These are phyloP conservation scores for Hipparchia semele DNA, from an alignment of 2,888 invertebrate genomes.

Conservation along the genomic window DNA sequence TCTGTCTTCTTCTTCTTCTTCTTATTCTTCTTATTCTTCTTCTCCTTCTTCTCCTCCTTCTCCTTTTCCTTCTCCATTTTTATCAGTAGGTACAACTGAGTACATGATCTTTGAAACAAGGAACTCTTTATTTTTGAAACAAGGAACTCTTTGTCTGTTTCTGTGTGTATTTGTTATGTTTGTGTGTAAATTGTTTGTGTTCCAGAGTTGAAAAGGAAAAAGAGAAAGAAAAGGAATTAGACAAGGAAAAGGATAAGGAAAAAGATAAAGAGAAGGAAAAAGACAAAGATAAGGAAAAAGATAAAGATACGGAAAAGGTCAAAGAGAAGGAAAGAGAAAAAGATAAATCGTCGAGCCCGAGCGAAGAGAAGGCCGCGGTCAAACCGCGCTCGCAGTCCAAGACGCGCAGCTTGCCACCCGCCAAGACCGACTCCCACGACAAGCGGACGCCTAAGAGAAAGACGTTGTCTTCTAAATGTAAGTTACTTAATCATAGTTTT, in stretches of 20 bases:
- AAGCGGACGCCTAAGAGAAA: constrained; percentile 68
- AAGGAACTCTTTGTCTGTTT: no score
- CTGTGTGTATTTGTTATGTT: no score
- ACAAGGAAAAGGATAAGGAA: constrained; percentile 50
- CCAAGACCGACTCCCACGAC: constrained; percentile 60
- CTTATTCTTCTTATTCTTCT: no score
- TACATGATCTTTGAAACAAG: no score
- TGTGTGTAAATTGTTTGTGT: neutral
- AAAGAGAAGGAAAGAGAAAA: constrained; percentile 51
- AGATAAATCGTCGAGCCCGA: constrained; percentile 59
- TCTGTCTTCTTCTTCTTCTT: no score
- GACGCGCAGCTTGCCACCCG: constrained; percentile 59
- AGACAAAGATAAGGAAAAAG: constrained; percentile 55
- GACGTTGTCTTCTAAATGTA: constrained; percentile 68
- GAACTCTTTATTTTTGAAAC: no score
- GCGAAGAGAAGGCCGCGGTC: constrained; percentile 62
- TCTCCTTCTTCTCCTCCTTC: no score
- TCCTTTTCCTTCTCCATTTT: no score
- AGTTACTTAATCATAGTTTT: constrained; percentile 40
- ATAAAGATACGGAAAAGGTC: constrained; percentile 53
- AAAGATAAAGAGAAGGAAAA: constrained; percentile 49
- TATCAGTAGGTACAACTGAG: no score
- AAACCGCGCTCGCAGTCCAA: constrained; percentile 73
- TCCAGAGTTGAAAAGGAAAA: constrained; percentile 43
- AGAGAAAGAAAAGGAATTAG: constrained; percentile 48